Base-by-base conservation (phyloP, 2,888 invertebrate species). In the Tiliacea aurago region DNA sequence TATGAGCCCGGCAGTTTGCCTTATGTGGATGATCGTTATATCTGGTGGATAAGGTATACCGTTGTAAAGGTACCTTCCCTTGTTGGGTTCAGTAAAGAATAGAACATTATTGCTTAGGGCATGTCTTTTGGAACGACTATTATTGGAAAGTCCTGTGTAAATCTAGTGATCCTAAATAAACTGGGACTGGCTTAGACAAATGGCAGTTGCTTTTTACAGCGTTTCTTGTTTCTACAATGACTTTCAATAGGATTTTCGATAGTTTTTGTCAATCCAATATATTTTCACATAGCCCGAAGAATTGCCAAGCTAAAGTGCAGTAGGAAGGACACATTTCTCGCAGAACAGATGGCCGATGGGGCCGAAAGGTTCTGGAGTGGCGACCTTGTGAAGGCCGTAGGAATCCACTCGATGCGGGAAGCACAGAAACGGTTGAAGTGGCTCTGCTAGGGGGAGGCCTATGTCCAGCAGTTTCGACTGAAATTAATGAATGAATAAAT, bases 1-100 rank as follows among this genome's bases (percentile, higher is more conserved):
- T 91, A 92, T 90, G 87, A 88, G 85, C 84, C 28, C 80, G 41
- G 68, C 84, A 71, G 77, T 78, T 80, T 65, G 83, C 80, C 80
- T 75, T 66, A 80, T 80, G 71, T 69, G 79, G 70, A 63, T 79
- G 64, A 70, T 69, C 84, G 55, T 80, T 70, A 81, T 80, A 56
- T 51, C 80, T 49, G 49, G 68, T 47, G 70, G 63, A 59, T 83
- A 76, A 81, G 71, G 76, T 80, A 76, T 66, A 80, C 61, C 80
- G 41, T 70, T 59, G 69, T 65, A 23, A 7, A 43, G 43, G 37
- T 74, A 47, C 59, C 33, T 56, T 37, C 9, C 13, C 53, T n/a
- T 63, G n/a, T 49, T 45, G 23, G 43, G 28, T 64, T 58, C 43
- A 49, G n/a, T 28, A 76, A 70, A 65, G 64, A 68, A 68, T 37